Evolutionary conservation across 2,888 invertebrate genomes (phyloP), one percentile per base, ranked within the genome.

Genomic region (Mesopsocus fuscifrons): DNA sequence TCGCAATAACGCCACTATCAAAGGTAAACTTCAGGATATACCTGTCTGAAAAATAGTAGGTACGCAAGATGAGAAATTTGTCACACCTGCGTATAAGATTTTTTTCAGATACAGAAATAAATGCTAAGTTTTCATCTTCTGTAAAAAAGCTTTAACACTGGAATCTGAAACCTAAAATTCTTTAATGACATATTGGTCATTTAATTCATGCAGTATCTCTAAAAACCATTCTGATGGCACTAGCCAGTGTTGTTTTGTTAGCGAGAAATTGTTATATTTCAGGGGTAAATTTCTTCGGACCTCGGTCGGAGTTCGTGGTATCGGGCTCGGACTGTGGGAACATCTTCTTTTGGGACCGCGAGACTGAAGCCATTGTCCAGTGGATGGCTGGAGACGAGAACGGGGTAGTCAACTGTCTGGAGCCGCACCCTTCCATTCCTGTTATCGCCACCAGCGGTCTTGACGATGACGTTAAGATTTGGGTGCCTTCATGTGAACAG

Each of bases 281-380:
- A 61, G 88, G 89, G 1, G 89, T 94, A 0, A 80, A 88, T 53
- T 95, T 87, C 65, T 94, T 85, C 62, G 95, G 95, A 0, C 84
- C 89, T 0, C 72, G 74, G 51, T 87, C 87, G 50, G 84, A 95
- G 60, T 95, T 75, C 58, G 66, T 95, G 2, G 75, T 94, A 8
- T 91, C 91, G 34, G 95, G 95, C 1, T 91, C 89, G 2, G 94
- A 95, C 59, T 92, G 92, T 61, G 82, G 87, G 5, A 73, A 91
- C 56, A 73, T 74, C 63, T 58, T 74, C 54, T 74, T 92, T 43
- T 95, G 95, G 94, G 88, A 94, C 53, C 82, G 80, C 59, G 70
- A 80, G 42, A 74, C 80, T 0, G 88, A 89, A 60, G 68, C 82
- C 1, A 80, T 95, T 47, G 80, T 92, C n/a, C 85, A 91, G 56